Percentiles rank a stretch among this genome's conserved stretches.
These are phyloP conservation scores for Parnassius orleans DNA, from an alignment of 2,888 invertebrate species.

Conservation along the genomic window DNA sequence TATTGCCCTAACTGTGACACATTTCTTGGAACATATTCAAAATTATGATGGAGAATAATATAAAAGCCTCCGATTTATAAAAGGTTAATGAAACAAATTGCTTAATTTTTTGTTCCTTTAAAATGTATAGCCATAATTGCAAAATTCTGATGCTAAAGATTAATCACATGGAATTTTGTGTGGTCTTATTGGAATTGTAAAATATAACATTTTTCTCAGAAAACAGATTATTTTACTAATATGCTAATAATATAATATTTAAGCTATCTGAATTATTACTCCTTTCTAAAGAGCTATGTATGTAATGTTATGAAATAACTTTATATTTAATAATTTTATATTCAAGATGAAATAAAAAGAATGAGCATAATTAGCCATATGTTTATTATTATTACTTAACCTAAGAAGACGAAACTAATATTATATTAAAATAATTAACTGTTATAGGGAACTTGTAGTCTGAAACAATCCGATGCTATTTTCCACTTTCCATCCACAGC, in stretches of 20 bases:
- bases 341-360: neutral
- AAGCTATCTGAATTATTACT: neutral
- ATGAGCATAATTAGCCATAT: too few relatives aligned
- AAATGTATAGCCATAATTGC: too few relatives aligned
- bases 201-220: neutral
- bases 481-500: conserved; percentile 96
- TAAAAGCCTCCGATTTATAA: too few relatives aligned
- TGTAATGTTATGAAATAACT: conserved; percentile 1
- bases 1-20: conserved; percentile 65
- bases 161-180: too few relatives aligned
- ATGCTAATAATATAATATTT: neutral
- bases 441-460: conserved; percentile 84
- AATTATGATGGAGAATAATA: conserved; percentile 33
- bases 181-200: too few relatives aligned
- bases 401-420: too few relatives aligned
- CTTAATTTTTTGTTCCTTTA: too few relatives aligned
- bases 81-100: too few relatives aligned
- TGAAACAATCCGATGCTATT: conserved; percentile 93
- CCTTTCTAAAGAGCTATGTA: neutral
- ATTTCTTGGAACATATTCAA: conserved; percentile 60
- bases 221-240: neutral
- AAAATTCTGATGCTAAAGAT: too few relatives aligned
- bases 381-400: too few relatives aligned
- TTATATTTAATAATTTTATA: conserved; percentile 16
- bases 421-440: conserved; percentile 34